These are phyloP conservation scores for Rotaria sp. DNA, from an alignment of 2,888 invertebrate species.

Conservation along the genomic window DNA sequence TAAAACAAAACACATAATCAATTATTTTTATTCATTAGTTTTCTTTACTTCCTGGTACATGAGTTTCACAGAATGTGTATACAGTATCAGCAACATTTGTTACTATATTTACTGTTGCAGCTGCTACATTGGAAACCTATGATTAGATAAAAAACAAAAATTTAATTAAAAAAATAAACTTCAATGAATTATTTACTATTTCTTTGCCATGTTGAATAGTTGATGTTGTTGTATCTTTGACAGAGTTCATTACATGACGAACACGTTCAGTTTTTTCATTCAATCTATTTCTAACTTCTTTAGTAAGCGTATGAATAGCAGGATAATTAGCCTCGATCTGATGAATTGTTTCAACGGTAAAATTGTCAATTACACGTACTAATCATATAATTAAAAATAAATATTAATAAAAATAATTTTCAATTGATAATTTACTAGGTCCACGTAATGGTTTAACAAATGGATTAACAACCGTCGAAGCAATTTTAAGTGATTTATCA, in stretches of 20 bases:
- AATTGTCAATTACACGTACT: not conserved
- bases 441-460: not conserved
- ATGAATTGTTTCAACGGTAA: not conserved
- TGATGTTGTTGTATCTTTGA: not conserved
- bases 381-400: not conserved
- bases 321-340: conserved; percentile 2
- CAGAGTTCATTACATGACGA: not conserved
- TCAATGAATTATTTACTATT: not conserved
- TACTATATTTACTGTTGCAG: not conserved
- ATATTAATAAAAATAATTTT: not conserved
- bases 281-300: not conserved
- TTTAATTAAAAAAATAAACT: not conserved
- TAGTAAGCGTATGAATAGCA: not conserved
- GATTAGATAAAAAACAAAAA: not conserved
- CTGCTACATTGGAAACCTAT: not conserved
- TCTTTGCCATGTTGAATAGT: conserved; percentile 12
- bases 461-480: not conserved
- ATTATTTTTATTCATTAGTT: not conserved
- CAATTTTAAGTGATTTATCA: conserved; percentile 12
- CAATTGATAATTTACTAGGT: not conserved
- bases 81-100: not conserved
- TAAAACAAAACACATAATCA: not conserved
- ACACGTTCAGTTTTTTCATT: not conserved
- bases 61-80: conserved; percentile 8
- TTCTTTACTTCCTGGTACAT: conserved; percentile 19